Conservation (phyloP, 1,140 invertebrate genomes). For the Drosophila littoralis region DNA sequence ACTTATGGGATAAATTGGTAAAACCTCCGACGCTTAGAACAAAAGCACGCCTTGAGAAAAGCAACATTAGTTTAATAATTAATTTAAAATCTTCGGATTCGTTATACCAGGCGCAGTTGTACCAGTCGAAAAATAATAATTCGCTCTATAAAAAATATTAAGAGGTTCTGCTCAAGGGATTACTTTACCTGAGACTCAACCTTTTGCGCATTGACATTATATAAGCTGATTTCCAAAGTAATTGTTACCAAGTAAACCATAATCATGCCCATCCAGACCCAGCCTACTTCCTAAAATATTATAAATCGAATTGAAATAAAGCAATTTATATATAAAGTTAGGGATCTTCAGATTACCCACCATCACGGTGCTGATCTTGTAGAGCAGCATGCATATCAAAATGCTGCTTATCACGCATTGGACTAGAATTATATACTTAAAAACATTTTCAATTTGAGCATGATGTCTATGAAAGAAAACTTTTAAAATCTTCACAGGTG, state of each 20-base stretch:
- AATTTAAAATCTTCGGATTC: slow-evolving; percentile 64
- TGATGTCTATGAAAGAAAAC: slow-evolving; percentile 49
- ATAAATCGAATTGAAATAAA: neutral
- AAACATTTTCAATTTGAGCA: slow-evolving; percentile 54
- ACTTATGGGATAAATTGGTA: slow-evolving; percentile 65
- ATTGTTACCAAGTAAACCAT: slow-evolving; percentile 71
- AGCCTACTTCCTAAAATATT: slow-evolving; percentile 49
- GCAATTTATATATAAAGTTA: neutral
- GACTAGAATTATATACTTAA: slow-evolving; percentile 69
- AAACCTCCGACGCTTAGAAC: slow-evolving; percentile 70
- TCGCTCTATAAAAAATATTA: slow-evolving; percentile 49
- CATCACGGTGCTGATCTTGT: slow-evolving; percentile 68
- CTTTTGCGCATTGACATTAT: slow-evolving; percentile 65
- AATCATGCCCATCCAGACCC: slow-evolving; percentile 69
- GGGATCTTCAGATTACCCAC: slow-evolving; percentile 15
- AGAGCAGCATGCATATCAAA: slow-evolving; percentile 72
- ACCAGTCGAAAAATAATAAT: slow-evolving; percentile 60
- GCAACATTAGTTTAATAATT: slow-evolving; percentile 67
- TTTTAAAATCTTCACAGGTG: neutral
- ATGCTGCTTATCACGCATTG: slow-evolving; percentile 67
- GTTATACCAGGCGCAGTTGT: slow-evolving; percentile 71
- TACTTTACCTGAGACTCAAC: slow-evolving; percentile 56
- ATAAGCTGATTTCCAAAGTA: slow-evolving; percentile 63
- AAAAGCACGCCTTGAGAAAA: slow-evolving; percentile 55
- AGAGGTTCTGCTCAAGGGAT: neutral